A percentile compares a stretch with the other conserved stretches of the same genome.
These are phyloP conservation scores for Spodoptera exigua DNA, from an alignment of 2,888 invertebrate species.

Conservation along the genomic window DNA sequence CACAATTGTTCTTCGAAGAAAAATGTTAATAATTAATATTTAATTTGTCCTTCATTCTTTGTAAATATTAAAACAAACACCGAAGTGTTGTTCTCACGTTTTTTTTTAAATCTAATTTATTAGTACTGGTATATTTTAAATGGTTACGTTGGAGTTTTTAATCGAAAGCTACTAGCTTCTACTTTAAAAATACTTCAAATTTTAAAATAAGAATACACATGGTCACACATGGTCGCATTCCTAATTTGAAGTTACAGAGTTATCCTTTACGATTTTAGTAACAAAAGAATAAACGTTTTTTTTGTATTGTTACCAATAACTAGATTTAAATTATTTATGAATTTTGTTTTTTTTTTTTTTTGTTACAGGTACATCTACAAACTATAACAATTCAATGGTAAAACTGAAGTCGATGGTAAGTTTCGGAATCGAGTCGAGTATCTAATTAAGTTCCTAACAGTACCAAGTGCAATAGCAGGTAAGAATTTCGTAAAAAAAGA, in stretches of 20 bases:
- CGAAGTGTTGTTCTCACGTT: constrained; percentile 40
- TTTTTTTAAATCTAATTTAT: constrained; percentile 32
- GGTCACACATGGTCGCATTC: no score
- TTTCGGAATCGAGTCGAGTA: constrained; percentile 8
- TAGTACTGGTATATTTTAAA: constrained; percentile 7
- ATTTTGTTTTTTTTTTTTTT: constrained; percentile 6
- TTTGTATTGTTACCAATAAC: no score
- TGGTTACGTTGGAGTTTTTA: no score
- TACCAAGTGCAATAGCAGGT: constrained; percentile 14
- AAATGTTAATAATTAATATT: constrained; percentile 16
- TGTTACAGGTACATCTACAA: constrained; percentile 39
- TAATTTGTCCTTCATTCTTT: constrained; percentile 17
- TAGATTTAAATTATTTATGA: not conserved
- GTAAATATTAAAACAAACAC: constrained; percentile 9
- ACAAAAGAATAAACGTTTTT: not conserved
- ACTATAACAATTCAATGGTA: not conserved
- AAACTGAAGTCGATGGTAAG: no score
- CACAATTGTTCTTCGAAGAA: constrained; percentile 27
- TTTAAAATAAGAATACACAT: no score
- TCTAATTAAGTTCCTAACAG: constrained; percentile 26
- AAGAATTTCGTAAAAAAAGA: constrained; percentile 44
- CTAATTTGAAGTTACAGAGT: no score
- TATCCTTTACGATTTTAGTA: not conserved
- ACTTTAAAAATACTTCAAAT: no score
- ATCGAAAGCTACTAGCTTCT: no score